Evolutionary conservation across 2,888 invertebrate genomes (phyloP).

Genomic region (Rhagonycha lutea): DNA sequence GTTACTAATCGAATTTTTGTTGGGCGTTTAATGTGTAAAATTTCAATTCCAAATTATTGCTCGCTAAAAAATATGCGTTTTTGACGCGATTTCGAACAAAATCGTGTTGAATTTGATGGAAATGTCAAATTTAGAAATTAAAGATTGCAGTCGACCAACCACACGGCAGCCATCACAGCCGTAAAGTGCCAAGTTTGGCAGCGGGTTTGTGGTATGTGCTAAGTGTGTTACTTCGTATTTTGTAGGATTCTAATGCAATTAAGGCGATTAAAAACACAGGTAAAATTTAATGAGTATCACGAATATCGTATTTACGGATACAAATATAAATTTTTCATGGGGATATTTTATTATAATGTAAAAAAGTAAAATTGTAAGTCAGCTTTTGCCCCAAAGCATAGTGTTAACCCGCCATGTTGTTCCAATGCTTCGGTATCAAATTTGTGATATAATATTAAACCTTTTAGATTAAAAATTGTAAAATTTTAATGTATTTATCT

Average conservation of each 20-base stretch:
- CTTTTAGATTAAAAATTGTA: conserved; percentile 36
- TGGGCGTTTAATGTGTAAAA: conserved; percentile 2
- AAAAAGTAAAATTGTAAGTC: conserved; percentile 46
- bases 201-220: conserved; percentile 55
- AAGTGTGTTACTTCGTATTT: conserved; percentile 58
- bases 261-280: conserved; percentile 55
- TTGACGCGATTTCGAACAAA: conserved; percentile 41
- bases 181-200: conserved; percentile 54
- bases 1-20: conserved; percentile 16
- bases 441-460: conserved; percentile 39
- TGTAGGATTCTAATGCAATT: conserved; percentile 56
- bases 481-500: conserved; percentile 51
- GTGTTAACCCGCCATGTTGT: conserved; percentile 72
- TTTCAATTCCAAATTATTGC: conserved; percentile 16
- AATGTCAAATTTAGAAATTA: conserved; percentile 28
- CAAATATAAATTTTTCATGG: conserved; percentile 19
- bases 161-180: conserved; percentile 53
- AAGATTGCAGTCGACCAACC: conserved; percentile 24
- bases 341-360: conserved; percentile 22
- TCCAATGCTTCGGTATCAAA: conserved; percentile 63
- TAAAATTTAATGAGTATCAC: conserved; percentile 41
- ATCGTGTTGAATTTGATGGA: conserved; percentile 21
- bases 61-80: conserved; percentile 31
- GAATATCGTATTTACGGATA: conserved; percentile 12
- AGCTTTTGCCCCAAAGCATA: conserved; percentile 53